Percentiles rank a stretch among this genome's conserved stretches.
phyloP scores from a whole-genome alignment of 2,888 invertebrate genomes.

The Eucriotettix oculatus region DNA sequence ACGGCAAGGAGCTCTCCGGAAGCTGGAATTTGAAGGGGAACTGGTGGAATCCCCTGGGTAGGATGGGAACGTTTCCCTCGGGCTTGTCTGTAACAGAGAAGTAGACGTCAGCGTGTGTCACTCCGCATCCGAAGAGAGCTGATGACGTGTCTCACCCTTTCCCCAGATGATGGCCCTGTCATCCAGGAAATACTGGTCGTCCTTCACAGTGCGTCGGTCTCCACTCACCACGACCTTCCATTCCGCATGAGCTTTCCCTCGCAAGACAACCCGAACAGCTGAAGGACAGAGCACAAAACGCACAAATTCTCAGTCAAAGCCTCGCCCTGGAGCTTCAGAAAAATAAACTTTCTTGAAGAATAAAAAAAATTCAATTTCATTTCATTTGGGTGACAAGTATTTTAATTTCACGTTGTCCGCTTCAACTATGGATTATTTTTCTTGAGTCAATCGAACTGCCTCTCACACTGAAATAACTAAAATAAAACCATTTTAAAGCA shows the following conservation, averaged over 20 bases:
- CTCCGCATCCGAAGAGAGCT: not conserved
- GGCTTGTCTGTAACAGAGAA: slow-evolving; percentile 26
- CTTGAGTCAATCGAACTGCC: too few relatives aligned
- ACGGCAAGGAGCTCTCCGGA: slow-evolving; percentile 55
- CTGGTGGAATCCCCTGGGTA: slow-evolving; percentile 51
- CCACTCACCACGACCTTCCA: slow-evolving; percentile 61
- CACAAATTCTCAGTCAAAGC: too few relatives aligned
- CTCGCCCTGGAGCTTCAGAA: too few relatives aligned
- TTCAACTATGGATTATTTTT: too few relatives aligned
- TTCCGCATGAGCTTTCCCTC: slow-evolving; percentile 60
- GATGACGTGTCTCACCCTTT: slow-evolving; percentile 33
- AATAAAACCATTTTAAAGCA: too few relatives aligned
- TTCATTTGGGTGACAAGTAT: too few relatives aligned
- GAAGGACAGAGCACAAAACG: slow-evolving; percentile 1
- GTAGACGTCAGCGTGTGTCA: not conserved
- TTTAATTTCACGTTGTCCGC: too few relatives aligned
- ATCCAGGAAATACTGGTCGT: slow-evolving; percentile 61
- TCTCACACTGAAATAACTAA: too few relatives aligned
- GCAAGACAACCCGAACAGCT: slow-evolving; percentile 49
- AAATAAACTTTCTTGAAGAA: too few relatives aligned
- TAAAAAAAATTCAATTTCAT: too few relatives aligned
- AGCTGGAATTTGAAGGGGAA: slow-evolving; percentile 51
- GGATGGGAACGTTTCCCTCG: slow-evolving; percentile 45
- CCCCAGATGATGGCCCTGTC: slow-evolving; percentile 57
- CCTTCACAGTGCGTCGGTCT: slow-evolving; percentile 52